A percentile compares a stretch with the other conserved stretches of the same genome.
Conservation (phyloP, 37 sponge, comb jelly and placozoan species). For the Amphimedon queenslandica region DNA sequence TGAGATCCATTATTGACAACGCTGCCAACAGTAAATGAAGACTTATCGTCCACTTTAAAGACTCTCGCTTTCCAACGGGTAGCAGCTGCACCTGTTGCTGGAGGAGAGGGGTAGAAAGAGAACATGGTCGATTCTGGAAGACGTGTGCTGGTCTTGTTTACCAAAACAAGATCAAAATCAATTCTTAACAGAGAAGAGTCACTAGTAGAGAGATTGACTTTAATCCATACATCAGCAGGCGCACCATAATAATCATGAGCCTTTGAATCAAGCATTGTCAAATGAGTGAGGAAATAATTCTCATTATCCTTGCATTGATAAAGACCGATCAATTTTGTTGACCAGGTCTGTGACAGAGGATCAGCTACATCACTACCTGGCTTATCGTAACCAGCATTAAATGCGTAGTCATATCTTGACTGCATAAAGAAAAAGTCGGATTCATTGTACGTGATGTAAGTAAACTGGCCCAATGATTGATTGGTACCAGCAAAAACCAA, state of each 20-base stretch:
- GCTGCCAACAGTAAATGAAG: background rate
- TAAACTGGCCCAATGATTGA: slow-evolving; percentile 5
- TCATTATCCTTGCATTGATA: slow-evolving; percentile 6
- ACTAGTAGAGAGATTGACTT: background rate
- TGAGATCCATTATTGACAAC: slow-evolving; percentile 52
- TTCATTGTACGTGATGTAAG: slow-evolving; percentile 71
- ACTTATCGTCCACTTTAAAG: background rate
- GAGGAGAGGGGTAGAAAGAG: slow-evolving; percentile 29
- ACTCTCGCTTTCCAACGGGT: background rate
- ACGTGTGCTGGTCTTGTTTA: slow-evolving; percentile 52
- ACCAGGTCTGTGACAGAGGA: slow-evolving; percentile 25
- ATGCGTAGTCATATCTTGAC: slow-evolving; percentile 35
- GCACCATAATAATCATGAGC: slow-evolving; percentile 50
- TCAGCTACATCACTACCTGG: slow-evolving; percentile 48
- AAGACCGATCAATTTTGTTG: background rate
- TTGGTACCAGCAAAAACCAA: slow-evolving; percentile 16
- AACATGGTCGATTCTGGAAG: slow-evolving; percentile 70
- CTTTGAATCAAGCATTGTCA: slow-evolving; percentile 6
- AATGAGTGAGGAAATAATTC: slow-evolving; percentile 6
- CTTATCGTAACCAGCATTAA: slow-evolving; percentile 65
- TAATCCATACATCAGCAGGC: slow-evolving; percentile 39
- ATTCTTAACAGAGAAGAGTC: slow-evolving; percentile 1
- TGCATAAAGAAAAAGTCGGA: slow-evolving; percentile 35
- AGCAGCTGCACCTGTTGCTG: background rate
- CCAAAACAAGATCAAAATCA: slow-evolving; percentile 28